phyloP scores from a whole-genome alignment of 1,140 invertebrate species.

The Cydia splendana region DNA sequence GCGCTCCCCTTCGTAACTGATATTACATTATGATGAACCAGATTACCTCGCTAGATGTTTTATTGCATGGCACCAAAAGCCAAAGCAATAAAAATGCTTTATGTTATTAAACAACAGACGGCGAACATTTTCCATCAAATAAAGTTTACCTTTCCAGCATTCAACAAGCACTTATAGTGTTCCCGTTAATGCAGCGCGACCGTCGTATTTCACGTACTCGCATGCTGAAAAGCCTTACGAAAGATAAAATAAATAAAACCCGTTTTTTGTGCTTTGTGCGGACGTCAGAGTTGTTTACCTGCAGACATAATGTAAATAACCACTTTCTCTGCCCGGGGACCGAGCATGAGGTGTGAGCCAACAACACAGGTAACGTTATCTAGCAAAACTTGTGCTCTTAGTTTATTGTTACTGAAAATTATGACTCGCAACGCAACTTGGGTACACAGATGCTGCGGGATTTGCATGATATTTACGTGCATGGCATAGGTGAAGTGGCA shows the following conservation, averaged over 20 bases:
- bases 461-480: constrained; percentile 1
- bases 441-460: not conserved
- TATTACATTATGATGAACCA: not conserved
- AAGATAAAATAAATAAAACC: constrained; percentile 20
- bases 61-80: not conserved
- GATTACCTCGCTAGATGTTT: not conserved
- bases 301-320: constrained; percentile 20
- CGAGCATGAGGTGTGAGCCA: not conserved
- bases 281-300: constrained; percentile 10
- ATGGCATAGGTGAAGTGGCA: not conserved
- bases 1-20: constrained; percentile 1
- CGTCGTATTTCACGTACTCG: constrained; percentile 1
- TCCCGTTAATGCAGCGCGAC: constrained; percentile 5
- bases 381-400: constrained; percentile 13
- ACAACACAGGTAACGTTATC: constrained; percentile 14
- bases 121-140: constrained; percentile 13
- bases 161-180: constrained; percentile 2
- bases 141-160: constrained; percentile 22
- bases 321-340: not conserved
- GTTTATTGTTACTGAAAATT: constrained; percentile 28
- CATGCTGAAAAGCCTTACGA: constrained; percentile 3
- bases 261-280: constrained; percentile 16
- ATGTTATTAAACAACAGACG: not conserved
- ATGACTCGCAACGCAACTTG: not conserved
- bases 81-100: not conserved